Conservation (phyloP, 2,797 vertebrate genomes). For the Notamacropus eugenii region DNA sequence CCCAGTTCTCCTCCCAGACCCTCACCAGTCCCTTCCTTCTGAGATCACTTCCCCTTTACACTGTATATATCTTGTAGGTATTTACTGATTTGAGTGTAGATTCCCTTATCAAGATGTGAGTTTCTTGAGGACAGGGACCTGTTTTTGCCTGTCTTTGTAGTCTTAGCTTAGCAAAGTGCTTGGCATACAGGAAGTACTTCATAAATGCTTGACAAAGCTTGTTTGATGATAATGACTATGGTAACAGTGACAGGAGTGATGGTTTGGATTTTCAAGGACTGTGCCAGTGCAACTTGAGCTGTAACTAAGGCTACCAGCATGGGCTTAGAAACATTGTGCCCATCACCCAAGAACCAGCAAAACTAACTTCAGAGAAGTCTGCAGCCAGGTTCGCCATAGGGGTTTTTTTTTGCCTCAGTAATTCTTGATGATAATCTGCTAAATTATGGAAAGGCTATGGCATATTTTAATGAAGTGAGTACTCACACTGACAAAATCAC, state of each 20-base stretch:
- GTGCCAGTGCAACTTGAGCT: background rate
- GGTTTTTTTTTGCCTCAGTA: background rate
- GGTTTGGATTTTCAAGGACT: background rate
- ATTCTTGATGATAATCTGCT: background rate
- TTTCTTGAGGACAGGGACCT: background rate
- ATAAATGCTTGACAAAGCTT: background rate
- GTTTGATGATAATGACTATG: background rate
- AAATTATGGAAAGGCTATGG: background rate
- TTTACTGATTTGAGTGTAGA: background rate
- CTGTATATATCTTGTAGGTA: background rate
- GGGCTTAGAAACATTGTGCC: too few species aligned
- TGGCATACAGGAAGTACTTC: background rate
- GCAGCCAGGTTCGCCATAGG: background rate
- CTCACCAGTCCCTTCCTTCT: background rate
- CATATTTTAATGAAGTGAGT: background rate
- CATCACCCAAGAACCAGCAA: background rate
- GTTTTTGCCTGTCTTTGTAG: background rate
- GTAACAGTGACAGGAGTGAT: background rate
- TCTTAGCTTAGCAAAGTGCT: background rate
- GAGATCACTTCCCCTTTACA: background rate
- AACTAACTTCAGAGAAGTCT: background rate
- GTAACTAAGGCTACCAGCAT: background rate
- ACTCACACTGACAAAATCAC: background rate
- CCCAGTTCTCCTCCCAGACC: background rate
- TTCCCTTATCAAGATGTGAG: background rate